Evolutionary conservation across 2,797 vertebrate species (phyloP).

Genomic region (Protosalanx chinensis): DNA sequence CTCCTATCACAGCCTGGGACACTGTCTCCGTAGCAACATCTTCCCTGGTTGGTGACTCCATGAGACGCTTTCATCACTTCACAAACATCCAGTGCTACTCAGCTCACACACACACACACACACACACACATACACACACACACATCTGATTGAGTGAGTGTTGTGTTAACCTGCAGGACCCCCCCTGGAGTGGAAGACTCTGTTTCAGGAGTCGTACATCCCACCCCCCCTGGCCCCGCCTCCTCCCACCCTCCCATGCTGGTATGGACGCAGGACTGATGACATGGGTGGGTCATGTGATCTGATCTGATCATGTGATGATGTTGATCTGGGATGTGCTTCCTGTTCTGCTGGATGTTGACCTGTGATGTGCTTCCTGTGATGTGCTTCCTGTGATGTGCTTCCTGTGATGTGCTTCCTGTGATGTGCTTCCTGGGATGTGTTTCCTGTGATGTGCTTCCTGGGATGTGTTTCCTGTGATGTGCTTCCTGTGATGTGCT

Average conservation of each 20-base stretch:
- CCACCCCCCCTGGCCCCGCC: conserved; percentile 26
- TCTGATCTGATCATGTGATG: background rate
- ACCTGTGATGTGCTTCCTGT: no score
- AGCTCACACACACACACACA: no score
- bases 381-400: background rate
- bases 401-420: background rate
- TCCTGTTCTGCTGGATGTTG: no score
- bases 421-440: background rate
- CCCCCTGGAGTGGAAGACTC: conserved; percentile 38
- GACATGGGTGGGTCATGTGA: conserved; percentile 30
- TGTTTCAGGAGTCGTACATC: conserved; percentile 44
- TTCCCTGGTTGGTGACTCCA: conserved; percentile 49
- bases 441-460: no score
- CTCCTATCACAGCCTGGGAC: conserved; percentile 46
- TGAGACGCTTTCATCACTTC: no score
- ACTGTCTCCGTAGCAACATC: conserved; percentile 43
- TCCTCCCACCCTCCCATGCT: conserved; percentile 27
- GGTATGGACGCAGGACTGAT: conserved; percentile 53
- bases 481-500: no score
- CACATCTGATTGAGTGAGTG: no score
- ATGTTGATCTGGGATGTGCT: no score
- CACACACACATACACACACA: no score
- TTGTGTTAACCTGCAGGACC: conserved; percentile 28
- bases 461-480: no score
- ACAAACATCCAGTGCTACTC: no score